Conservation (phyloP, 2,113 vertebrate genomes). For the Hymenochirus boettgeri region DNA sequence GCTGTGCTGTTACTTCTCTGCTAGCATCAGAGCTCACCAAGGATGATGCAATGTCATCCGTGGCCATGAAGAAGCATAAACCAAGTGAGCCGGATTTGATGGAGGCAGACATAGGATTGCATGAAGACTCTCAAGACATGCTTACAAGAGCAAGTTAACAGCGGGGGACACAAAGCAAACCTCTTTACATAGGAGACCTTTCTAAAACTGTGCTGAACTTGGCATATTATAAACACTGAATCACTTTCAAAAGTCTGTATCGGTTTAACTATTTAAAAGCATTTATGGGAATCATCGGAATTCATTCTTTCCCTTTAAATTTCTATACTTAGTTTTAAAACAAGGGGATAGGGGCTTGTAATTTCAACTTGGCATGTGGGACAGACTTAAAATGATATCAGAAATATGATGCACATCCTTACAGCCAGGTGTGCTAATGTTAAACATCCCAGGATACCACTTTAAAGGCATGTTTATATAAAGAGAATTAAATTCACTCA, state of each 20-base stretch:
- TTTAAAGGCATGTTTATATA: conserved; percentile 19
- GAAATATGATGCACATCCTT: neutral
- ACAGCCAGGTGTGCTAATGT: neutral
- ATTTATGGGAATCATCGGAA: neutral
- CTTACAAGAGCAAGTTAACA: conserved; percentile 46
- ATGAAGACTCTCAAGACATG: conserved; percentile 41
- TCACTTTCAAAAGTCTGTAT: conserved; percentile 36
- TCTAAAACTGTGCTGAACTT: neutral
- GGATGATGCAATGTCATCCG: conserved; percentile 57
- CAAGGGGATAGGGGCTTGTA: conserved; percentile 12
- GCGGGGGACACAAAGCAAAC: neutral
- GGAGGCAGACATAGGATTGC: conserved; percentile 17
- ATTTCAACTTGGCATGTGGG: conserved; percentile 34
- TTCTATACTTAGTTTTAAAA: conserved; percentile 30
- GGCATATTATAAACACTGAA: conserved; percentile 11
- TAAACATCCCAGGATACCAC: neutral
- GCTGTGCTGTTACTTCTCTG: conserved; percentile 76
- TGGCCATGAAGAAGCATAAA: conserved; percentile 40
- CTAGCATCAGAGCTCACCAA: conserved; percentile 80
- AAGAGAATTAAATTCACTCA: conserved; percentile 39
- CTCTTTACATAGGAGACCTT: conserved; percentile 6
- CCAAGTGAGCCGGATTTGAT: conserved; percentile 14
- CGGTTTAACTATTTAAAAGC: conserved; percentile 15
- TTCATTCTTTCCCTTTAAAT: conserved; percentile 12
- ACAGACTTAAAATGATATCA: neutral